Evolutionary conservation across 1,140 invertebrate species (phyloP).

Genomic region (Spodoptera frugiperda): DNA sequence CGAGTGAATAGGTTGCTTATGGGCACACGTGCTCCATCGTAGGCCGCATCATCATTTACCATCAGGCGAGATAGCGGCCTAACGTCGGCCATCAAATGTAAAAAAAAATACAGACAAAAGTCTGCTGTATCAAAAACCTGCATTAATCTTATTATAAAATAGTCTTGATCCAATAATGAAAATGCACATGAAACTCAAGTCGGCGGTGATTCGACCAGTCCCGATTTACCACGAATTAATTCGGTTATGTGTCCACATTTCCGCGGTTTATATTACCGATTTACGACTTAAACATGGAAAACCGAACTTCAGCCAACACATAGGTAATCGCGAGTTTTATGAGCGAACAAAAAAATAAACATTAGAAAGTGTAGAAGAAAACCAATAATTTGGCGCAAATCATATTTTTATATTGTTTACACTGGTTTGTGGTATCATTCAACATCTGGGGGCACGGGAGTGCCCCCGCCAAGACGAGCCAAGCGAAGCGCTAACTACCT

Average conservation of each 20-base stretch:
- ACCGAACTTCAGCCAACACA: constrained; percentile 23
- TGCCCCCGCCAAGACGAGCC: no score
- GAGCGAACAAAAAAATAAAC: constrained; percentile 39
- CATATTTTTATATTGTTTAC: constrained; percentile 38
- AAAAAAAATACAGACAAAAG: no score
- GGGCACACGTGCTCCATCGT: no score
- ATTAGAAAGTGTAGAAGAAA: neutral
- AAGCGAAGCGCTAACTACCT: no score
- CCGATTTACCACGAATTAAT: constrained; percentile 6
- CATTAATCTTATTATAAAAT: no score
- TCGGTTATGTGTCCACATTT: constrained; percentile 18
- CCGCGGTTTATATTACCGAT: constrained; percentile 25
- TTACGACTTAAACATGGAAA: constrained; percentile 23
- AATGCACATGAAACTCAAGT: constrained; percentile 10
- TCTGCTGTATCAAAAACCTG: no score
- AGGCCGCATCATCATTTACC: no score
- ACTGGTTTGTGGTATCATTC: constrained; percentile 31
- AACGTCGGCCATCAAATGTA: no score
- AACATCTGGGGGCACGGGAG: no score
- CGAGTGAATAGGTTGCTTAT: no score
- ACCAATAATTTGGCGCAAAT: constrained; percentile 22
- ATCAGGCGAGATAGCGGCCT: no score
- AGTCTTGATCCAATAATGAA: neutral
- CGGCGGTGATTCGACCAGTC: neutral
- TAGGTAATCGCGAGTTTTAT: constrained; percentile 34